Base-by-base conservation (phyloP, 1,140 invertebrate genomes). In the Conus ventricosus region DNA sequence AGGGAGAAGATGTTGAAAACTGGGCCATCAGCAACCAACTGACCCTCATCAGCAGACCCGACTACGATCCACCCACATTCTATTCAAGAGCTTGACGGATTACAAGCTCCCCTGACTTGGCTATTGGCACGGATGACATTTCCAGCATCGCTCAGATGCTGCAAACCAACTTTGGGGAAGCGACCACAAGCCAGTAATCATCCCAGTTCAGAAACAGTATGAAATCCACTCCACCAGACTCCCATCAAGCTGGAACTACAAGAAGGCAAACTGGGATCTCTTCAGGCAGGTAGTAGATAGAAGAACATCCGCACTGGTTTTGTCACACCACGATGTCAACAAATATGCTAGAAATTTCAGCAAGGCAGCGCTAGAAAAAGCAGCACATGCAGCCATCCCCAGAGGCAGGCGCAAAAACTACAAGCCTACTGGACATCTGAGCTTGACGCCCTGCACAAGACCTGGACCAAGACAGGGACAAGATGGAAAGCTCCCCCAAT, bases 261-360 rank as follows among this genome's bases (percentile, higher is more conserved):
- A 81, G 80, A 81, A 81, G 39, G 80, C 80, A 53, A 81, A 81
- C 10, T 81, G 80, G 80, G 80, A 53, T 27, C 80, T 81, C 15
- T 53, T 81, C 80, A 81, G 23, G 5, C 80, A 53, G 51, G 80
- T 7, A 54, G 80, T 5, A 81, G 80, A 81, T 27, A 81, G 39
- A 27, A 81, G 80, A 27, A 81, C 80, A 81, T 81, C 80, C 10
- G 27, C 25, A 81, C 80, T 81, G 2, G 25, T 20, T 39, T 27
- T 81, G 53, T 81, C 80, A 53, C 25, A 54, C 10, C 27, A 81
- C 17, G 39, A 81, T 27, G 11, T 51, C 80, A 81, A 81, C 39
- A 8, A 81, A 53, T 39, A 81, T 27, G 80, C 39, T 11, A 81
- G 23, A 23, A 27, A 53, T 23, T 81, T 81, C 80, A 81, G 51